These are phyloP conservation scores for Rhinopithecus roxellana DNA, from an alignment of 2,113 vertebrate species.

Conservation along the genomic window DNA sequence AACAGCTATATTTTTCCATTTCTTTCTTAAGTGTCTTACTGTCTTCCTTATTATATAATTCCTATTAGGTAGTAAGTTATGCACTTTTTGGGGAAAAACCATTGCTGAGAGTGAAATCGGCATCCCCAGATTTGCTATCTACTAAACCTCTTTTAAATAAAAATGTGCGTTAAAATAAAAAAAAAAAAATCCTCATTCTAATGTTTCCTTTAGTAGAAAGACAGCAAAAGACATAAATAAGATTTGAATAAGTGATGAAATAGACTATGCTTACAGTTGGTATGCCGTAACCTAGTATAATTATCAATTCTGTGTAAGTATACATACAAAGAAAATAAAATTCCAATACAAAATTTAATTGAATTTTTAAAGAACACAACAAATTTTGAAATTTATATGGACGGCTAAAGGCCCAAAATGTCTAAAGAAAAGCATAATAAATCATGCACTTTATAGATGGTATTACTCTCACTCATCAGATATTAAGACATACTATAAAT, in stretches of 20 bases:
- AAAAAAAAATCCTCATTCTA: not conserved
- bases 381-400: constrained; percentile 17
- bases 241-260: not conserved
- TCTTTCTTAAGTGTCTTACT: not conserved
- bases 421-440: not conserved
- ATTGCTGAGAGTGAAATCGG: not conserved
- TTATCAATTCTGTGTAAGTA: not conserved
- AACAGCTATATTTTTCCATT: not conserved
- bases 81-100: not conserved
- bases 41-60: not conserved
- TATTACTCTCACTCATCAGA: not conserved
- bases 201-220: not conserved
- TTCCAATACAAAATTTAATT: not conserved
- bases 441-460: not conserved
- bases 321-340: not conserved
- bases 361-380: not conserved
- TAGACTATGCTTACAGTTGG: not conserved
- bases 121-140: not conserved
- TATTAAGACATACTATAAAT: not conserved
- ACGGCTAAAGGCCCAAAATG: not conserved
- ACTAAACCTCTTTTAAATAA: constrained; percentile 1
- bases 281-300: not conserved
- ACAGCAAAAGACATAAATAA: not conserved
- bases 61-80: not conserved
- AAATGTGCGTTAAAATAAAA: not conserved